Percentiles rank a stretch among this genome's conserved stretches.
phyloP scores from a whole-genome alignment of 2,797 vertebrate species.

The Thripadectes ignobilis region DNA sequence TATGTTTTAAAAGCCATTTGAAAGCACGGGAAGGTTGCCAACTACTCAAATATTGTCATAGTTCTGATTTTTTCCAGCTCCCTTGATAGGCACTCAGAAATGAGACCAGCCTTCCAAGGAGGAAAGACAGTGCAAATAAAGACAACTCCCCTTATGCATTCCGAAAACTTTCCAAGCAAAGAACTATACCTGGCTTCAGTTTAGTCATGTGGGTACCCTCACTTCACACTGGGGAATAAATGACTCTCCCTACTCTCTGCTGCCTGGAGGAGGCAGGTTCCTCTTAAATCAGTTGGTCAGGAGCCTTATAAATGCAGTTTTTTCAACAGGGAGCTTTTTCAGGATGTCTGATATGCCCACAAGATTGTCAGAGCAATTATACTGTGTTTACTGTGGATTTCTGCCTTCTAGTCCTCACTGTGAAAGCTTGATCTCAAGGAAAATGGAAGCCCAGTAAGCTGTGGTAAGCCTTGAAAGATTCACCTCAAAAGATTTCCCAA shows the following conservation, averaged over 20 bases:
- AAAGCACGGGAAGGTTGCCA: constrained; percentile 19
- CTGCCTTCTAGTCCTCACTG: not conserved
- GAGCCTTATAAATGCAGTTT: not conserved
- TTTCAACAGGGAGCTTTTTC: not conserved
- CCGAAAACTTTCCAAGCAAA: not conserved
- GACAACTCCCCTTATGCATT: not conserved
- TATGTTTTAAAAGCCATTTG: constrained; percentile 2
- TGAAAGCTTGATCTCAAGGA: not conserved
- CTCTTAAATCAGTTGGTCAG: not conserved
- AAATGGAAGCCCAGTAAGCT: not conserved
- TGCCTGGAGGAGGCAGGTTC: not conserved
- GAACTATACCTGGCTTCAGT: not conserved
- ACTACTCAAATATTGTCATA: constrained; percentile 19
- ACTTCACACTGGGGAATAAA: not conserved
- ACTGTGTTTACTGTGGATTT: not conserved
- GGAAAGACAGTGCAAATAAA: not conserved
- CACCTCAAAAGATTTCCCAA: not conserved
- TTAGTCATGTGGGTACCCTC: not conserved
- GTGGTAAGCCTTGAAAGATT: not conserved
- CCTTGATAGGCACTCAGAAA: not conserved
- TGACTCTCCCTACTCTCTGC: not conserved
- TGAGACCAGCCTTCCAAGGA: not conserved
- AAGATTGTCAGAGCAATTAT: not conserved
- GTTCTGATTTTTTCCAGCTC: constrained; percentile 14
- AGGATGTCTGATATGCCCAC: not conserved